phyloP scores from a whole-genome alignment of 2,113 vertebrate species.

The Rattus rattus region DNA sequence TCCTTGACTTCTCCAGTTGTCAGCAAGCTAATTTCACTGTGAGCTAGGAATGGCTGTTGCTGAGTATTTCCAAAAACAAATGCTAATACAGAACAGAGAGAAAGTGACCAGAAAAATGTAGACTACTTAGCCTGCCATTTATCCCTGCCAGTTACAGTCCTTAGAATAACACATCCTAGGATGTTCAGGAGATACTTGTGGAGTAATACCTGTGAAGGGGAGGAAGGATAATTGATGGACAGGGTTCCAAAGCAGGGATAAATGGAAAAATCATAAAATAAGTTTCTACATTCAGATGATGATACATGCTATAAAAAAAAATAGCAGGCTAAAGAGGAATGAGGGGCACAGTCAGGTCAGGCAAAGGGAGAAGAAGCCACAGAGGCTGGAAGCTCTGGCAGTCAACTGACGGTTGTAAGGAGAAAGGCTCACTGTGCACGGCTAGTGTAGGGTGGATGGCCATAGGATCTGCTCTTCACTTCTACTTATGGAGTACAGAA shows the following conservation, averaged over 20 bases:
- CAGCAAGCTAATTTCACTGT: neutral
- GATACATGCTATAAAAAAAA: neutral
- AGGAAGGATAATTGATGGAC: too few relatives aligned
- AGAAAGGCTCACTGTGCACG: neutral
- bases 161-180: neutral
- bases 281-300: neutral
- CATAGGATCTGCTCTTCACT: neutral
- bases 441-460: neutral
- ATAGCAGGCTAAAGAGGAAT: neutral
- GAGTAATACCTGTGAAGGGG: neutral
- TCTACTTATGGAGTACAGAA: neutral
- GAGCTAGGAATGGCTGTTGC: constrained; percentile 7
- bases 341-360: neutral
- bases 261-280: neutral
- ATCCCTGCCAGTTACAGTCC: neutral
- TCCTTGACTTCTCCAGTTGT: neutral
- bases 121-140: neutral
- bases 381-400: neutral
- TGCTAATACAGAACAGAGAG: neutral
- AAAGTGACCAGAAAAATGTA: neutral
- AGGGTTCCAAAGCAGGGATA: neutral
- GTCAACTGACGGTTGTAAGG: neutral
- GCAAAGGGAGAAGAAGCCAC: neutral
- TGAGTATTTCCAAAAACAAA: constrained; percentile 45
- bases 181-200: neutral